Base-by-base conservation (phyloP, 2,113 vertebrate genomes). In the Dicerorhinus sumatrensis region DNA sequence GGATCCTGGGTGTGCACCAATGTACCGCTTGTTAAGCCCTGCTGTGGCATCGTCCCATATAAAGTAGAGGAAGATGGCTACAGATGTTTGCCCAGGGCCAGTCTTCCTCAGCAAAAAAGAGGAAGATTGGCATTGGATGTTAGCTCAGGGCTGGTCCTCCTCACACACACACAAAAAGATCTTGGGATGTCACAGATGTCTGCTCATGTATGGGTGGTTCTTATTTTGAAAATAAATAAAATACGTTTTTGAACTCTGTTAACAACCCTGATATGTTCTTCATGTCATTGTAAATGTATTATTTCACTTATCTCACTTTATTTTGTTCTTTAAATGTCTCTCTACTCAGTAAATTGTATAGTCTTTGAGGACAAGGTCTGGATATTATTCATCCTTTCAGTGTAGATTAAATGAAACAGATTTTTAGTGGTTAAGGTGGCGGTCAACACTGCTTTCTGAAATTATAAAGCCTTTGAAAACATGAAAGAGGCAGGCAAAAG, bases 161-260 rank as follows among this genome's bases (percentile, higher is more conserved):
- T 42, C 42, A 42, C 42, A 42, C 3, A 42, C 3, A 42, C 3
- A 42, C 4, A 42, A 42, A 33, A 73, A 92, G 33, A 60, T 60
- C 36, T 65, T 5, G 29, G 39, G 31, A 70, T 92, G 1, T 25
- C 48, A 46, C 60, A 23, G 18, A 42, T 8, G 3, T 51, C 14
- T 27, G 4, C 70, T 58, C 69, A 73, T 29, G 16, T 60, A 9
- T 29, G 33, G 10, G 39, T 60, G 79, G 10, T 80, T 67, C 69
- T 91, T 82, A 90, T 65, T 90, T 92, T 80, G 77, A 93, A 95
- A 93, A 31, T 89, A 79, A 54, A 16, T 73, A 56, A 39, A 82
- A 27, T 39, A 63, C 7, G 0, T 56, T 33, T 88, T 91, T 58
- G 67, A 97, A 62, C 8, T 89, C 63, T 60, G 0, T 48, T 85